Evolutionary conservation across 2,797 vertebrate species (phyloP).

Genomic region (Amazonetta brasiliensis): DNA sequence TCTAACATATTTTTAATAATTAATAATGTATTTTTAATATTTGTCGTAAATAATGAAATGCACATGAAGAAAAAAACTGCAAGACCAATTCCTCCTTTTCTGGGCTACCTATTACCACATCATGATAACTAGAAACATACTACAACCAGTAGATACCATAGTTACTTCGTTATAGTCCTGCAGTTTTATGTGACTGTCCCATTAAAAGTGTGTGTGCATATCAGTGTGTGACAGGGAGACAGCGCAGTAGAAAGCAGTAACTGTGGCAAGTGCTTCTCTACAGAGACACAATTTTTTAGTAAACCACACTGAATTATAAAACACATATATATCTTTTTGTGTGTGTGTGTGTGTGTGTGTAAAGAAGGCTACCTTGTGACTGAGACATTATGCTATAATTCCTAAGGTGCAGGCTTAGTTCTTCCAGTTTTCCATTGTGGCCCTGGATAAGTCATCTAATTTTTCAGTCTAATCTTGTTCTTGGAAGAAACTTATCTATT

Average conservation of each 20-base stretch:
- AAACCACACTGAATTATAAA: not conserved
- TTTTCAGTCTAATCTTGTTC: slow-evolving; percentile 19
- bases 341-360: not conserved
- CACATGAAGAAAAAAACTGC: slow-evolving; percentile 62
- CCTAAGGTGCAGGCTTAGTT: not conserved
- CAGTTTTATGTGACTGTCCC: not conserved
- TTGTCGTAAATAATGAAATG: slow-evolving; percentile 63
- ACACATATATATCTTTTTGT: not conserved
- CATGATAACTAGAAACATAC: not conserved
- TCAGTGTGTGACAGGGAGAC: not conserved
- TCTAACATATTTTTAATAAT: slow-evolving; percentile 5
- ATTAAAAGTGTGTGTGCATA: not conserved
- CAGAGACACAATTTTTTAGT: not conserved
- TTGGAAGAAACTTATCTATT: slow-evolving; percentile 31
- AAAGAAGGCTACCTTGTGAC: not conserved
- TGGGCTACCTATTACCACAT: not conserved
- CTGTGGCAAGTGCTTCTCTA: slow-evolving; percentile 6
- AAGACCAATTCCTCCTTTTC: not conserved
- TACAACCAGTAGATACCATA: not conserved
- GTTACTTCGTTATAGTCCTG: not conserved
- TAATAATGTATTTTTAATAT: slow-evolving; percentile 65
- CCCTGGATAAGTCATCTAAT: not conserved
- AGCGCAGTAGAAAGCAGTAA: not conserved
- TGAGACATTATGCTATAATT: not conserved
- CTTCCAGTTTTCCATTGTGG: not conserved